Evolutionary conservation across 2,888 invertebrate species (phyloP), one percentile per base, ranked within the genome.

Genomic region (Gonocerus acuteangulatus): DNA sequence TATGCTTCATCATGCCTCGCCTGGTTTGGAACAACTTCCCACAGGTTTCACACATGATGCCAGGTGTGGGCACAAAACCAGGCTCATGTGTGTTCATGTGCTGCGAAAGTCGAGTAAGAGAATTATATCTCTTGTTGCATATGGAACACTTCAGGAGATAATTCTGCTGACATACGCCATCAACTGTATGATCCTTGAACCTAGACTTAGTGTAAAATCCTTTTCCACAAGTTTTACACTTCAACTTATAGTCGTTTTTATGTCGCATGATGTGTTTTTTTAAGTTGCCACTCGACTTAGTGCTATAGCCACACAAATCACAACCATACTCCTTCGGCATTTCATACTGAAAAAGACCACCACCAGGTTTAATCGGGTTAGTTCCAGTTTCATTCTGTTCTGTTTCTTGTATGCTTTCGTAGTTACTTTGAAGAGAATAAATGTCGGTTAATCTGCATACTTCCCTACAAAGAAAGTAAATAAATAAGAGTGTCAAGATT

Each of bases 41-140:
- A 66, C 81, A 82, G 11, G 77, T 74, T 1, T 76, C 72, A 60
- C 82, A 82, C 34, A 57, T 47, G 11, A 16, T 21, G 7, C 11
- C 47, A 18, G 21, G 11, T 4, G 4, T 27, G 1, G 16, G 51
- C 6, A 13, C 22, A 34, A 58, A 32, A n/a, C 74, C 22, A 18
- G 36, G 23, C 2, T 21, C 57, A 45, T 63, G 63, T n/a, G 51
- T 61, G 39, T 61, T 61, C 36, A 58, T 21, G 49, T 63, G 63
- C 15, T 52, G 23, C 22, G 44, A 16, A 44, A 62, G 44, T 32
- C 59, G 48, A 2, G 39, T 22, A 19, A 48, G 58, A 15, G 60
- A 62, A 18, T 60, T 32, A 16, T 71, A 45, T 64, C 63, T 16
- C 70, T 75, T 75, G n/a, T 73, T 73, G 62, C 73, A 77, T 49